Evolutionary conservation across 2,888 invertebrate species (phyloP).

Genomic region (Drosophila testacea): DNA sequence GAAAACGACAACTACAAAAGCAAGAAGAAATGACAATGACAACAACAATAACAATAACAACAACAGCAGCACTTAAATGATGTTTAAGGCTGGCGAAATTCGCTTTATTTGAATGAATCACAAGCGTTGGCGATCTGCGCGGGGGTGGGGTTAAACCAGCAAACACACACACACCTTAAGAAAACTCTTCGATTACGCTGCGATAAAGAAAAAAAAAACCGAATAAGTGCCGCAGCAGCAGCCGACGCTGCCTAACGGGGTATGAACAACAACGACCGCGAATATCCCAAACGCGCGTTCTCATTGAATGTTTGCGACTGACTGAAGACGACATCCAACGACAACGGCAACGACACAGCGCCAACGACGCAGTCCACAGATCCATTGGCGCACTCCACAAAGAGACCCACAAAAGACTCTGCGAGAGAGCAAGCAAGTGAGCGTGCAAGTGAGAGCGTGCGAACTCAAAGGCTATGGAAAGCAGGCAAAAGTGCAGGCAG

Average conservation of each 20-base stretch:
- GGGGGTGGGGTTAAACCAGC: constrained; percentile 21
- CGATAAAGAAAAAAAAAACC: constrained; percentile 1
- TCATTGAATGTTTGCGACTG: constrained; percentile 69
- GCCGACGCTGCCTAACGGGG: constrained; percentile 19
- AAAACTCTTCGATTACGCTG: constrained; percentile 36
- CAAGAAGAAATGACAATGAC: constrained; percentile 3
- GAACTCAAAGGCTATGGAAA: constrained; percentile 28
- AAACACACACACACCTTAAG: constrained; percentile 37
- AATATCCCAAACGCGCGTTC: constrained; percentile 53
- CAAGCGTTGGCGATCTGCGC: constrained; percentile 26
- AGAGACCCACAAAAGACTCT: constrained; percentile 11
- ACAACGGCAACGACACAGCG: constrained; percentile 22
- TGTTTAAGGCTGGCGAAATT: constrained; percentile 50
- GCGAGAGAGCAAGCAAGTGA: constrained; percentile 1
- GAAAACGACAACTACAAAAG: constrained; percentile 29
- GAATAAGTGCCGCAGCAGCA: constrained; percentile 19
- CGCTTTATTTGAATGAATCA: constrained; percentile 53
- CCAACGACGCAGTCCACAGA: constrained; percentile 35
- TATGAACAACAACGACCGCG: constrained; percentile 26
- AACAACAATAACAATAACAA: constrained; percentile 28
- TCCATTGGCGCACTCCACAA: constrained; percentile 25
- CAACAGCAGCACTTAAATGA: constrained; percentile 20
- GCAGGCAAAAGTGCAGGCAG: constrained; percentile 8
- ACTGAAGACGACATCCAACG: constrained; percentile 50
- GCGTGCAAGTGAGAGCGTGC: not conserved